Evolutionary conservation across 2,797 vertebrate species (phyloP), one percentile per base, ranked within the genome.

Genomic region (Gila robusta): DNA sequence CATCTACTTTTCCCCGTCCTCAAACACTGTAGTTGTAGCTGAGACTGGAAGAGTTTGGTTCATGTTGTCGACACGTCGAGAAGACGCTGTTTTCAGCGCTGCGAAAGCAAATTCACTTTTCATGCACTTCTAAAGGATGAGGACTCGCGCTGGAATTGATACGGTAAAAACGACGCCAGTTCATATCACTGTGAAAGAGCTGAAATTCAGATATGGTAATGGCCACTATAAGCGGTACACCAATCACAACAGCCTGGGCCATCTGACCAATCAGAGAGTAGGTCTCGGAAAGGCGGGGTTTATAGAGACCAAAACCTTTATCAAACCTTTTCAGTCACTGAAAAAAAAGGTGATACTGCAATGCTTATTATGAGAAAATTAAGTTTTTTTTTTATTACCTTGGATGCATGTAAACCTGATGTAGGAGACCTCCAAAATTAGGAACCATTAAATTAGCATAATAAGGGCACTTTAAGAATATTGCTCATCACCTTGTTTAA

Each of bases 401-500:
- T n/a, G n/a, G 2, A 66, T 66, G 16, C 64, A 17, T 66, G 6
- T 28, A 28, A 64, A 64, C n/a, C 59, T 10, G 5, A 28, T 32
- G 6, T 64, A 64, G 12, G 26, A 28, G 62, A 64, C 26, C n/a
- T 26, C 59, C 59, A 62, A 62, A 26, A 62, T 62, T 28, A 64
- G 12, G 12, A 64, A 28, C 62, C 5, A 7, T 64, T 28, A 64
- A 28, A 64, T 1, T 64, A 32, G 64, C 28, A 17, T 32, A 66
- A 66, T 4, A 66, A 32, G 64, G 64, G 64, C 64, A 66, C 64
- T 66, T 66, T 67, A 76, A 54, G 23, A 62, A 54, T 54, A 44
- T 21, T 21, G n/a, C 21, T 69, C 32, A 85, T 37, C 62, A 28
- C 62, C 47, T 41, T 21, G 8, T 79, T 85, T 67, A 59, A 81